Base-by-base conservation (phyloP, 1,140 invertebrate species). In the Drosophila nasuta region DNA sequence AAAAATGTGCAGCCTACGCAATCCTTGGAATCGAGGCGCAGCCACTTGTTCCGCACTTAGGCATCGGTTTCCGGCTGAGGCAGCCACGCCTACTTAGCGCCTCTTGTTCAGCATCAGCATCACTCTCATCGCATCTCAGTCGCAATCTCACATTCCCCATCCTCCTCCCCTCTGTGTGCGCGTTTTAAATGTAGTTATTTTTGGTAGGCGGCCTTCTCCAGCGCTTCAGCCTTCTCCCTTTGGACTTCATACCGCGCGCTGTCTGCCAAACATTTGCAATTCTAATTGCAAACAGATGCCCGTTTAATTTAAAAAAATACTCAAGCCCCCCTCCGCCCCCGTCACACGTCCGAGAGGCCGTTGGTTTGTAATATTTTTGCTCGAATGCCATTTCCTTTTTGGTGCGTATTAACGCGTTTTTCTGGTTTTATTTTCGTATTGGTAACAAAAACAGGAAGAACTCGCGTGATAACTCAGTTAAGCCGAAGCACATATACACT, bases 21-120 rank as follows among this genome's bases (percentile, higher is more conserved):
- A 68, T 68, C 30, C 71, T 60, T 45, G 38, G 25, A 28, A 33
- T 43, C 57, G 33, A 48, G 13, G 35, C 43, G 20, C 56, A 72
- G 43, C 51, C 82, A 81, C 82, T 85, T 86, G 82, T 78, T 70
- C 71, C 66, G 71, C 82, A 79, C 68, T 88, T 82, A 72, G 77
- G 80, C 75, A 77, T 77, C 83, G 25, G 76, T 74, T 83, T 88
- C 83, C 82, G 82, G 79, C 68, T 82, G 49, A 4, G 15, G 28
- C 58, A 51, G 64, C 57, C 48, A 59, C 49, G 66, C 73, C 64
- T 60, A 38, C 71, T 56, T 56, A 38, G 46, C 17, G 30, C n/a
- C 10, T 17, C 57, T 68, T 59, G 56, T 60, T 70, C 46, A 8
- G 28, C 17, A 43, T 1, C 38, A 5, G 17, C 17, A 43, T 1